Base-by-base conservation (phyloP, 2,797 vertebrate species). In the Okamejei kenojei region DNA sequence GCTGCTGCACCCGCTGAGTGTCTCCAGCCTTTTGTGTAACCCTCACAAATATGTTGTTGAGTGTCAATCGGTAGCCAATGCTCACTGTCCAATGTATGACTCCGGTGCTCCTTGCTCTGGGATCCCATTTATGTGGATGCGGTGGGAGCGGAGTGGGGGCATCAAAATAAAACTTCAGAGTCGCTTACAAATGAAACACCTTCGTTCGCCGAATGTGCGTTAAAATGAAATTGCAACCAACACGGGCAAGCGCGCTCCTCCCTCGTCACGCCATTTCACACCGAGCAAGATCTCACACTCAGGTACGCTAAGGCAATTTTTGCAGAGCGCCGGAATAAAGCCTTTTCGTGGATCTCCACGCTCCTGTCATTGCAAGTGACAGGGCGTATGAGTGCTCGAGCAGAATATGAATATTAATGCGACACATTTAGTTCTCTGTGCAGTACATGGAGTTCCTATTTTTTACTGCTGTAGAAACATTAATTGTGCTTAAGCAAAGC, bases 401-500 rank as follows among this genome's bases (percentile, higher is more conserved):
- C 15, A 7, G 84, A 21, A 17, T 68, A 35, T 88, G 61, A 68
- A 35, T 88, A 88, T 88, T 88, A 32, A 68, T 35, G 17, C 84
- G 17, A 68, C 61, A 65, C 82, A 86, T 63, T 26, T 63, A 86
- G 29, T 32, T 86, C 82, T 32, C 13, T 86, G 84, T 32, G n/a
- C 84, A 35, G 61, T n/a, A 88, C 54, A 86, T 29, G 13, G n/a
- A 35, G 84, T 88, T 88, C 61, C 84, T 35, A 54, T 54, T 54
- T 65, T 68, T 65, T 68, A 11, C 54, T 84, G 54, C n/a, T 84
- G 81, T 61, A 29, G 26, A 11, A 11, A n/a, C 54, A 58, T 84
- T 84, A 84, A 84, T n/a, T 84, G 81, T 54, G 21, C 29, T 65
- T 21, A 17, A 86, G n/a, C 84, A 88, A 65, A 88, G 84, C n/a